phyloP scores from a whole-genome alignment of 2,888 invertebrate species.

The Nemurella pictetii region DNA sequence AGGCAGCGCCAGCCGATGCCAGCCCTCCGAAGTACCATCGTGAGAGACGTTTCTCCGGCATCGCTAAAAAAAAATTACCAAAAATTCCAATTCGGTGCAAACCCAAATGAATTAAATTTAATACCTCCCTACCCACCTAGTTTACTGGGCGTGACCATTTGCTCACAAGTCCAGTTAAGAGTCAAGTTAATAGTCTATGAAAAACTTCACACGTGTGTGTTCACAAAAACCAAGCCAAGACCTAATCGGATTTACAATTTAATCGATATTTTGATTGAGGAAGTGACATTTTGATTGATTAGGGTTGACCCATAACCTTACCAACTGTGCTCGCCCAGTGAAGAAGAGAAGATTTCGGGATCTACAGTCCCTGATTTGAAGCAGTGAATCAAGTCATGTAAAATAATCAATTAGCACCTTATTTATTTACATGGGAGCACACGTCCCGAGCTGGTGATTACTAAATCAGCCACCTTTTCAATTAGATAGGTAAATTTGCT shows the following conservation, averaged over 20 bases:
- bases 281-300: background rate
- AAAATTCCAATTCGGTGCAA: background rate
- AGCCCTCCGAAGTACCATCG: conserved; percentile 98
- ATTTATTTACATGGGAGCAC: background rate
- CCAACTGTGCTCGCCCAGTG: background rate
- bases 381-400: background rate
- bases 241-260: background rate
- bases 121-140: no score
- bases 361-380: background rate
- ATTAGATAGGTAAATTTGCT: background rate
- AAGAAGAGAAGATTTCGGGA: background rate
- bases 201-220: background rate
- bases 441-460: background rate
- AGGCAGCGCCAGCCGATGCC: conserved; percentile 92
- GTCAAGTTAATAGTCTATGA: no score
- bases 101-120: background rate
- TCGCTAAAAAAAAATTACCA: background rate
- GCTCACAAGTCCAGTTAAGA: no score
- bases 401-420: background rate
- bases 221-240: background rate
- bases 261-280: background rate
- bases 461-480: background rate
- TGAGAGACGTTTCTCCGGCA: conserved; percentile 55
- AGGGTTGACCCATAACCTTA: background rate
- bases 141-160: background rate